Evolutionary conservation across 2,888 invertebrate genomes (phyloP), one percentile per base, ranked within the genome.

Genomic region (Chirona hameri): DNA sequence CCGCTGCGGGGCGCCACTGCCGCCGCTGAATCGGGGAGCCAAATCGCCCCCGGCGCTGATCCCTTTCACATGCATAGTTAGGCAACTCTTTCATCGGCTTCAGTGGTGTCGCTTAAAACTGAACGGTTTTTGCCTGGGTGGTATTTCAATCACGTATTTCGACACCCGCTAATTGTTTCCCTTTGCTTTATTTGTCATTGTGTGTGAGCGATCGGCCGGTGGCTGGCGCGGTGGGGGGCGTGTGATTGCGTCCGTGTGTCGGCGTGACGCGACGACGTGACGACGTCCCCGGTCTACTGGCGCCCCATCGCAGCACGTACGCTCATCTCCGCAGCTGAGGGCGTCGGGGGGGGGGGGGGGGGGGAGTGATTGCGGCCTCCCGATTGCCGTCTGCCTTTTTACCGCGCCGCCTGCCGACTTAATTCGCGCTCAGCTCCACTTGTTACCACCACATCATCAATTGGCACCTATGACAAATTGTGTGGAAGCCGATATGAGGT

Each of bases 381-480:
- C 18, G 76, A 76, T 76, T 46, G 46, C 46, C 46, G 46, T 5
- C n/a, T 10, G 76, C 76, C 76, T 76, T 76, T 76, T 76, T 76
- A 76, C 14, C 76, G 76, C 76, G 46, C 76, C 76, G 76, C 76
- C 76, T 76, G 76, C 76, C 76, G 76, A 76, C 76, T 76, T 76
- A 76, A 76, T 76, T 76, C 46, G 76, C 46, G 76, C 76, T 76
- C 76, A 76, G 76, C 76, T 9, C 76, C 76, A 76, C 76, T 76
- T 76, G 76, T 76, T 76, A 76, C 76, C 76, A 31, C 76, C 76
- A 76, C 24, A 76, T 76, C 76, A 76, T 76, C 76, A 76, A 76
- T 76, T 46, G 76, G 76, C 76, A 76, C 76, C 76, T 76, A 76
- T 76, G 76, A 76, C 76, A 76, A 76, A 76, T 76, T 76, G 76